Percentiles rank a stretch among this genome's conserved stretches.
phyloP scores from a whole-genome alignment of 2,113 vertebrate species.

The Leptodactylus fuscus region DNA sequence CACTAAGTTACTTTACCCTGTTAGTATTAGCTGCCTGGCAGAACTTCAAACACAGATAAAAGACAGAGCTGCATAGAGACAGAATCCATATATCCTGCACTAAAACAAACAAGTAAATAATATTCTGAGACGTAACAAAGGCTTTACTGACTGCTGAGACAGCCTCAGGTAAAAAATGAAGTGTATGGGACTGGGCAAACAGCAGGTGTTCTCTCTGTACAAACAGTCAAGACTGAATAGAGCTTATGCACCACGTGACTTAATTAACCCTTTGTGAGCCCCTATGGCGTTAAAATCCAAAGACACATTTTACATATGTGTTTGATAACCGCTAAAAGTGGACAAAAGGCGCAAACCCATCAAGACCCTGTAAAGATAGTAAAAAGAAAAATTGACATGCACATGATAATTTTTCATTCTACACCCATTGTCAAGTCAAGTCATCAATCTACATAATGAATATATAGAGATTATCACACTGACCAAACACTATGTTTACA shows the following conservation, averaged over 20 bases:
- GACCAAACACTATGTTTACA: constrained; percentile 5
- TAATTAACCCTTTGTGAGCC: not conserved
- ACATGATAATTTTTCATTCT: no score
- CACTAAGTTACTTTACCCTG: not conserved
- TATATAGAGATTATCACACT: not conserved
- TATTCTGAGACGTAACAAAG: constrained; percentile 15
- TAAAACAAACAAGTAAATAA: constrained; percentile 1
- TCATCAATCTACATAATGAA: no score
- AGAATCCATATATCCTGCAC: not conserved
- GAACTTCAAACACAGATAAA: not conserved
- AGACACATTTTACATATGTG: not conserved
- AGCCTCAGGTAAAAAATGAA: constrained; percentile 36
- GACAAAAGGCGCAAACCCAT: not conserved
- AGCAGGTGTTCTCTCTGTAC: constrained; percentile 48
- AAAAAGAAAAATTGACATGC: no score
- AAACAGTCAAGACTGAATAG: constrained; percentile 24
- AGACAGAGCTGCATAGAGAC: not conserved
- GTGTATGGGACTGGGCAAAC: constrained; percentile 17
- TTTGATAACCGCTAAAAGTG: no score
- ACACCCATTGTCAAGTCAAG: no score
- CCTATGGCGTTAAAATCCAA: no score
- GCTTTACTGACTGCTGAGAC: constrained; percentile 6
- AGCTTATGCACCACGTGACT: not conserved
- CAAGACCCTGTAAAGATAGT: no score
- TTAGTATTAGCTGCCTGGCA: not conserved